Evolutionary conservation across 2,888 invertebrate species (phyloP).

Genomic region (Strigamia transsilvanica): DNA sequence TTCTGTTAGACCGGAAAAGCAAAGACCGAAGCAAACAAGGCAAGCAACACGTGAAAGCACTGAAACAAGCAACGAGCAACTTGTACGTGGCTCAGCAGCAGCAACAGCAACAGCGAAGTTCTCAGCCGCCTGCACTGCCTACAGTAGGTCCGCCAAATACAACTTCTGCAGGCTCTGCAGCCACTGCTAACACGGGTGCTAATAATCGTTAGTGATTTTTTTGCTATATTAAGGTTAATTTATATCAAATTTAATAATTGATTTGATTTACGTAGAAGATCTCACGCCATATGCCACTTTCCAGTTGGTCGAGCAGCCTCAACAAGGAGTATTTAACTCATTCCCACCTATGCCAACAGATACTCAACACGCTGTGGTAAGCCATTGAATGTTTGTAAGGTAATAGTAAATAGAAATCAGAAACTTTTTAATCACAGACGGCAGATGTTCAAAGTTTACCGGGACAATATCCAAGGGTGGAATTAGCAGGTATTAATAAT

Average conservation of each 20-base stretch:
- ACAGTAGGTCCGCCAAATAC: constrained; percentile 29
- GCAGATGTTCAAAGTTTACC: constrained; percentile 50
- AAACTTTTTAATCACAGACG: background rate
- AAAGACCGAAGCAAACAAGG: constrained; percentile 29
- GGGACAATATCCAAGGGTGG: constrained; percentile 37
- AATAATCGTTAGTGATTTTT: constrained; percentile 6
- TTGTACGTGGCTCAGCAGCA: constrained; percentile 44
- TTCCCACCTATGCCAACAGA: constrained; percentile 50
- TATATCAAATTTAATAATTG: background rate
- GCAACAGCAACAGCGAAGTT: constrained; percentile 40
- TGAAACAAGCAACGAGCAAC: constrained; percentile 40
- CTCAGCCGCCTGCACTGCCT: constrained; percentile 35
- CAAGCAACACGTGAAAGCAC: constrained; percentile 43
- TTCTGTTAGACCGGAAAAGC: background rate
- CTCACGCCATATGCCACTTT: constrained; percentile 54
- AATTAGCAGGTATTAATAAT: constrained; percentile 39
- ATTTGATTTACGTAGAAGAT: constrained; percentile 46
- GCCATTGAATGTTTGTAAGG: background rate
- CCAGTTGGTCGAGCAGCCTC: constrained; percentile 52
- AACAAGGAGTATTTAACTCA: constrained; percentile 51
- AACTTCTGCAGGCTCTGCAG: constrained; percentile 43
- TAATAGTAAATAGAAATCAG: background rate
- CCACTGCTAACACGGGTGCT: constrained; percentile 38
- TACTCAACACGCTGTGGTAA: constrained; percentile 43
- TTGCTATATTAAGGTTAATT: background rate